Evolutionary conservation across 2,797 vertebrate genomes (phyloP).

Genomic region (Lindbergichthys nudifrons): DNA sequence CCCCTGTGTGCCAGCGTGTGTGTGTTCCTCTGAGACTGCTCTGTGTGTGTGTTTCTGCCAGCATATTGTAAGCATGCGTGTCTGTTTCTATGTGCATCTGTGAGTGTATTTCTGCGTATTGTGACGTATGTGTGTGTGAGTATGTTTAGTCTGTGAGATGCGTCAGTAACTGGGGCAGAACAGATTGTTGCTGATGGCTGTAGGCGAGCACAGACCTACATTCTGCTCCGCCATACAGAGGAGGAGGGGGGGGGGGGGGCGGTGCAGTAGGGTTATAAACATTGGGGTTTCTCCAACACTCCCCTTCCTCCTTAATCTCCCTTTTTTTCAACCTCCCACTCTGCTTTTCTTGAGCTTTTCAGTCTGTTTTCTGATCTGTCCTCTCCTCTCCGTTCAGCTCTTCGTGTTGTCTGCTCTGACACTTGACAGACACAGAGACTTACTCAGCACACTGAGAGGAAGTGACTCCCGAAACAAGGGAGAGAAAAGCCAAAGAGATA

Average conservation of each 20-base stretch:
- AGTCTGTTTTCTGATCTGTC: not conserved
- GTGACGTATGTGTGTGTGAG: constrained; percentile 63
- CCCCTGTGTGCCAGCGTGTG: not conserved
- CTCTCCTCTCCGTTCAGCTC: not conserved
- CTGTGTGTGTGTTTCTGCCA: constrained; percentile 22
- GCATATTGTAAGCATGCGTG: constrained; percentile 51
- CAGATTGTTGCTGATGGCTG: constrained; percentile 86
- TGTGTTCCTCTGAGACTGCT: constrained; percentile 5
- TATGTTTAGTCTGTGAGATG: constrained; percentile 76
- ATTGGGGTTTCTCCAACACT: constrained; percentile 55
- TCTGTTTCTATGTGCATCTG: constrained; percentile 39
- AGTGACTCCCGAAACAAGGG: constrained; percentile 10
- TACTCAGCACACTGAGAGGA: constrained; percentile 53
- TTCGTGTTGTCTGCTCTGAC: constrained; percentile 32
- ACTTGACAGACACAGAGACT: constrained; percentile 40
- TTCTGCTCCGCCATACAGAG: constrained; percentile 66
- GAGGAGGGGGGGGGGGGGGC: constrained; percentile 31
- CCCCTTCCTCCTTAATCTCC: constrained; percentile 18
- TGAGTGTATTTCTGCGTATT: constrained; percentile 37
- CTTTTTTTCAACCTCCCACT: constrained; percentile 8
- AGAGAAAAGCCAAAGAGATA: constrained; percentile 12
- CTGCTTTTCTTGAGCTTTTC: not conserved
- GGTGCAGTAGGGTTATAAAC: constrained; percentile 34
- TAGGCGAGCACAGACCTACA: constrained; percentile 85
- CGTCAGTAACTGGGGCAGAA: constrained; percentile 87